Percentiles rank a stretch among this genome's conserved stretches.
Conservation (phyloP, 2,113 vertebrate species). For the Spermophilus dauricus region DNA sequence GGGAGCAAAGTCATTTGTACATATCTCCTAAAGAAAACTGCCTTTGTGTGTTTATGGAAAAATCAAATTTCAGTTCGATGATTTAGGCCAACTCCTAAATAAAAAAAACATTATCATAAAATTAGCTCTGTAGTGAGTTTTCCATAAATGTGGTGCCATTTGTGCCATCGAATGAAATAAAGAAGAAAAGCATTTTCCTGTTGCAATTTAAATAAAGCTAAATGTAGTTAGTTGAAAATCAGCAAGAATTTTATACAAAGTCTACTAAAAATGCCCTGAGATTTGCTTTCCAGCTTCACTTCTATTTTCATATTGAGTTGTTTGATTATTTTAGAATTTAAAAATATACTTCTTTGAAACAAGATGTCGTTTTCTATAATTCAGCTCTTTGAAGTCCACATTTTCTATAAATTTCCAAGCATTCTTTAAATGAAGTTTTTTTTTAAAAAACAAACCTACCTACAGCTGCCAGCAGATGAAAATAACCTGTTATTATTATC, state of each 20-base stretch:
- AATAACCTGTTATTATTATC: slow-evolving; percentile 5
- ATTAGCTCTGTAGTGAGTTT: background rate
- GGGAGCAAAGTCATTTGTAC: background rate
- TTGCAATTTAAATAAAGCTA: background rate
- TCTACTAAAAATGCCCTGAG: background rate
- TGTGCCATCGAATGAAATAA: background rate
- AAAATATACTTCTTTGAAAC: background rate
- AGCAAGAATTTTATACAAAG: background rate
- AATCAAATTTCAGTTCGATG: background rate
- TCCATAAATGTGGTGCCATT: background rate
- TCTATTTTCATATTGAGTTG: background rate
- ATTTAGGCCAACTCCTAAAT: background rate
- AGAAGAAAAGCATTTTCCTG: background rate
- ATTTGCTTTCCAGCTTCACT: background rate
- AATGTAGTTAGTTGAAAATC: background rate
- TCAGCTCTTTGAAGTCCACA: background rate
- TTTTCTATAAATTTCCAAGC: slow-evolving; percentile 28
- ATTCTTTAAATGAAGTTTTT: background rate
- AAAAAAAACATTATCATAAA: slow-evolving; percentile 33
- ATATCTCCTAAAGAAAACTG: background rate
- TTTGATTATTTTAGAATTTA: slow-evolving; percentile 24
- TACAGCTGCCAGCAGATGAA: background rate
- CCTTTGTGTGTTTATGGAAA: background rate
- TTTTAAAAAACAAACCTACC: background rate
- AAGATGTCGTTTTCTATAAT: background rate